Conservation (phyloP, 2,113 vertebrate genomes). For the Himantopus leucocephalus region DNA sequence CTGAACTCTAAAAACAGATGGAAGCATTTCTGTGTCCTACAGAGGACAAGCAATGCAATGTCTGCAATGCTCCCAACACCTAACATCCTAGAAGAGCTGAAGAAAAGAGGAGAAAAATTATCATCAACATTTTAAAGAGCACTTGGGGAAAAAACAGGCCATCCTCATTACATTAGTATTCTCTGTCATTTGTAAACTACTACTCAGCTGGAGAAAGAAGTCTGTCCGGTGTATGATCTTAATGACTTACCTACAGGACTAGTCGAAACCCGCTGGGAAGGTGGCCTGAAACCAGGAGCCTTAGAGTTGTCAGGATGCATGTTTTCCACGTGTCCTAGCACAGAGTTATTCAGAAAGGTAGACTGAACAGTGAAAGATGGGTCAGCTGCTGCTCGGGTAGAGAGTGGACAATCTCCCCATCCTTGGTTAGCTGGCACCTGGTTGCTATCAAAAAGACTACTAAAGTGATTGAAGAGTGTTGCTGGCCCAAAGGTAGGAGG, state of each 20-base stretch:
- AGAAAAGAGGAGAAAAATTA: not conserved
- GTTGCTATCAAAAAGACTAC: conserved; percentile 94
- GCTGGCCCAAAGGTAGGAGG: conserved; percentile 90
- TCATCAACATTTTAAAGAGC: not conserved
- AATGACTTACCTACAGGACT: conserved; percentile 88
- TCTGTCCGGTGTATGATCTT: not conserved
- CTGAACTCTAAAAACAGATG: not conserved
- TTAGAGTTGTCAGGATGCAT: conserved; percentile 92
- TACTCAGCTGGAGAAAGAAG: not conserved
- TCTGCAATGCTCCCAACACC: not conserved
- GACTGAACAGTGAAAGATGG: conserved; percentile 88
- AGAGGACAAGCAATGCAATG: not conserved
- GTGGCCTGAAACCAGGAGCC: conserved; percentile 92
- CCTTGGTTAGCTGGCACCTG: conserved; percentile 93
- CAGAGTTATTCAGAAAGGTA: conserved; percentile 85
- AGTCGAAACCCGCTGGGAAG: conserved; percentile 89
- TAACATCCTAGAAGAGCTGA: not conserved
- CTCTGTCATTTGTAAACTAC: not conserved
- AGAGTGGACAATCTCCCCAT: conserved; percentile 91
- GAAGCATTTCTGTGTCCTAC: not conserved
- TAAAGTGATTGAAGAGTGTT: conserved; percentile 95
- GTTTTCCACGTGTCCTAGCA: conserved; percentile 89
- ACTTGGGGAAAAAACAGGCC: not conserved
- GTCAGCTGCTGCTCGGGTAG: conserved; percentile 87
- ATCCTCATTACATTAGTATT: not conserved